These are phyloP conservation scores for Bergia puertoricense DNA, from an alignment of 92 coral and sea anemone species.

Conservation along the genomic window DNA sequence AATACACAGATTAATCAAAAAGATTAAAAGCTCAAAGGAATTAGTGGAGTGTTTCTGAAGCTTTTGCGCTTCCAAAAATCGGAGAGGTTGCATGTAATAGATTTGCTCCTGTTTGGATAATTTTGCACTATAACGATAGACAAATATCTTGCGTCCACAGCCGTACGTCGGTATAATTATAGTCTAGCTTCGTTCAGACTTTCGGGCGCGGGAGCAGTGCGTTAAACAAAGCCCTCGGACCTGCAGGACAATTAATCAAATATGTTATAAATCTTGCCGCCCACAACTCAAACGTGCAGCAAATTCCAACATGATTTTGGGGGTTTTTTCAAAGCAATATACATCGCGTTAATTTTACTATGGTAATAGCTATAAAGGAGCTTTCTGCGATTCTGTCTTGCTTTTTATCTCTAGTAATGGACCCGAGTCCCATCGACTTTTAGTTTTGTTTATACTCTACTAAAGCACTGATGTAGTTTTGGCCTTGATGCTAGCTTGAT, in stretches of 20 bases:
- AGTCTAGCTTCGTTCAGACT: slow-evolving; percentile 3
- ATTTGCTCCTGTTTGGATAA: background rate
- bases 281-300: slow-evolving; percentile 1
- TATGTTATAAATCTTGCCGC: background rate
- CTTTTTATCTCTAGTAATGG: too few species aligned
- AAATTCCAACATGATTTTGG: background rate
- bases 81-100: too few species aligned
- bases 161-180: background rate
- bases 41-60: background rate
- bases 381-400: too few species aligned
- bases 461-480: too few species aligned
- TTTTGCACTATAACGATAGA: background rate
- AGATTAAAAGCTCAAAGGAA: background rate
- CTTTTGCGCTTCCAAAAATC: background rate
- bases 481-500: too few species aligned
- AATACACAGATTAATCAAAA: background rate
- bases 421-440: too few species aligned
- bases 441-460: too few species aligned
- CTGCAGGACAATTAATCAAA: slow-evolving; percentile 3
- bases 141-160: background rate
- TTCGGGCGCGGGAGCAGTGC: slow-evolving; percentile 20
- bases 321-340: background rate
- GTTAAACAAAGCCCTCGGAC: background rate
- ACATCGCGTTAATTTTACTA: too few species aligned
- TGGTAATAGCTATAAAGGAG: background rate